These are phyloP conservation scores for Cydia pomonella DNA, from an alignment of 1,140 invertebrate species.

Conservation along the genomic window DNA sequence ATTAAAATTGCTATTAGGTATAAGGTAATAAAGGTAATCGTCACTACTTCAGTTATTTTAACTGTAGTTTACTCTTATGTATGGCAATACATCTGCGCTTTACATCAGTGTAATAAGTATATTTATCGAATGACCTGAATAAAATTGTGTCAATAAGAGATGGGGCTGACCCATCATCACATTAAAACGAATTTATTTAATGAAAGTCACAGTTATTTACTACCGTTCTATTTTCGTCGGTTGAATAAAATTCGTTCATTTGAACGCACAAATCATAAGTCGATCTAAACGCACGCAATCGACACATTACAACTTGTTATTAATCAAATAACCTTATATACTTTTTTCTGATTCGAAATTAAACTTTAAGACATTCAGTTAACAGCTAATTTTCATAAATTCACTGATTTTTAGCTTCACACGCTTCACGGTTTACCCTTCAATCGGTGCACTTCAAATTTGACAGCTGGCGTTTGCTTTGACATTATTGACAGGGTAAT, in stretches of 20 bases:
- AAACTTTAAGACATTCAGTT: constrained; percentile 34
- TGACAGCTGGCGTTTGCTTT: constrained; percentile 69
- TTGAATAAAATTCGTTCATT: constrained; percentile 24
- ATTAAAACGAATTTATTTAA: neutral
- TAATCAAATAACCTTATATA: constrained; percentile 62
- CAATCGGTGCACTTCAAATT: constrained; percentile 59
- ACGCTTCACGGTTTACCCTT: constrained; percentile 50
- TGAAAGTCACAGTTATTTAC: constrained; percentile 10
- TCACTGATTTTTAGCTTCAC: constrained; percentile 41
- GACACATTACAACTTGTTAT: constrained; percentile 65
- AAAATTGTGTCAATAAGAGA: neutral
- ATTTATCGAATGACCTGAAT: neutral
- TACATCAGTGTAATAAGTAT: no score
- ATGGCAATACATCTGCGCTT: no score
- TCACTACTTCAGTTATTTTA: no score
- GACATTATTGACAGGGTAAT: constrained; percentile 69
- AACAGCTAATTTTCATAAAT: constrained; percentile 39
- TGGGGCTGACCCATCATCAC: neutral
- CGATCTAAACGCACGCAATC: constrained; percentile 53
- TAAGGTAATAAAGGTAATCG: no score
- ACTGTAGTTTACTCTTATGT: no score
- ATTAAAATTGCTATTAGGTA: no score
- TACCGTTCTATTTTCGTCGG: neutral
- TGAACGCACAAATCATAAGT: constrained; percentile 19
- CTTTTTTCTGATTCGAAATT: constrained; percentile 41